These are phyloP conservation scores for Andrena praecox DNA, from an alignment of 2,888 invertebrate genomes.

Conservation along the genomic window DNA sequence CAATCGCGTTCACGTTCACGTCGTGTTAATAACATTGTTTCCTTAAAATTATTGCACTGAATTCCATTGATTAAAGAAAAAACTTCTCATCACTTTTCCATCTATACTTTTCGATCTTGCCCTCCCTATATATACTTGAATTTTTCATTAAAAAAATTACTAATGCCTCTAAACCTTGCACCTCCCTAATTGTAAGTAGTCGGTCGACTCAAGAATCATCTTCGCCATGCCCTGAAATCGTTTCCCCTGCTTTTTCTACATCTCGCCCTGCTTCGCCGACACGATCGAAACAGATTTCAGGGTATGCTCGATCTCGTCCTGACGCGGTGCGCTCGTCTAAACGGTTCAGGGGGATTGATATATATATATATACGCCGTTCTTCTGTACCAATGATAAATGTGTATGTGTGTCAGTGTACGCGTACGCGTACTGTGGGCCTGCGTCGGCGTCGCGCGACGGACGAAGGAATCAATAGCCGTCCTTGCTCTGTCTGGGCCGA, in stretches of 20 bases:
- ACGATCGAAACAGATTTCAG: conserved; percentile 40
- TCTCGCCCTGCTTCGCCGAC: not conserved
- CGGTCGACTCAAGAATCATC: conserved; percentile 1
- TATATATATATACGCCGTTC: conserved; percentile 33
- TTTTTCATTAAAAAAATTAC: conserved; percentile 59
- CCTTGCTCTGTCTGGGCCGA: conserved; percentile 9
- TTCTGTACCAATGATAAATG: conserved; percentile 60
- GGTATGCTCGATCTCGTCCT: conserved; percentile 13
- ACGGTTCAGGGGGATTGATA: conserved; percentile 57
- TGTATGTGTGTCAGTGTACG: conserved; percentile 43
- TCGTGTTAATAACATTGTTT: conserved; percentile 33
- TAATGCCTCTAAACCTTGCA: conserved; percentile 60
- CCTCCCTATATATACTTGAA: conserved; percentile 45
- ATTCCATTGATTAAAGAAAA: conserved; percentile 25
- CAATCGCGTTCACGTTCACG: conserved; percentile 33
- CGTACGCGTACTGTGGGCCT: conserved; percentile 45
- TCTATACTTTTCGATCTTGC: conserved; percentile 54
- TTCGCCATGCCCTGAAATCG: conserved; percentile 53
- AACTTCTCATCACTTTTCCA: conserved; percentile 1
- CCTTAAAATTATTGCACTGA: conserved; percentile 56
- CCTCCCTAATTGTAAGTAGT: conserved; percentile 7
- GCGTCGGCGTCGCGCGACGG: conserved; percentile 35
- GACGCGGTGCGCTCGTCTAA: conserved; percentile 40
- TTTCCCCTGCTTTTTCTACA: conserved; percentile 5
- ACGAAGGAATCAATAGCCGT: conserved; percentile 41